Evolutionary conservation across 2,888 invertebrate genomes (phyloP), one percentile per base, ranked within the genome.

Genomic region (Xylophagus ater): DNA sequence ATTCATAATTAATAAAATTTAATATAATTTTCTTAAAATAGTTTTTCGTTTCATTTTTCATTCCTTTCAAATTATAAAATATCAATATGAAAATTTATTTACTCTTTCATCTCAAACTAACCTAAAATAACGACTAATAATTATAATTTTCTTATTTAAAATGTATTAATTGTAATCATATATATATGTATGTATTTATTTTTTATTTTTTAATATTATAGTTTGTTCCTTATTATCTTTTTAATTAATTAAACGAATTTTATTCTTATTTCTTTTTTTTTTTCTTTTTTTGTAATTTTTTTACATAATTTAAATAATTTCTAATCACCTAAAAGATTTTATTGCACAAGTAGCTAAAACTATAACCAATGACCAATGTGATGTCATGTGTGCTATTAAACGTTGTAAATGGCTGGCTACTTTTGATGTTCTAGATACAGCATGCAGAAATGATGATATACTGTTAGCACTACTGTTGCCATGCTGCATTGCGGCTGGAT

Each of bases 401-500:
- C 41, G 32, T 29, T 41, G 38, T 36, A 44, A 44, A 44, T 44
- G 39, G 28, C 44, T 38, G 33, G 37, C 40, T 26, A 34, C 40
- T 34, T 37, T 36, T 45, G 43, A 43, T 34, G 41, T 43, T 28
- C 45, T 43, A 18, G 37, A 32, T 34, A 41, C 41, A 23, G 49
- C 47, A 41, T 52, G 53, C 46, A 53, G 45, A 42, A 53, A 49
- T 43, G 49, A 46, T 47, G 51, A 51, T 38, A 56, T 47, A 44
- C 52, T 52, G 54, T 55, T 58, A 47, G 62, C 60, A 49, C 59
- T 64, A 52, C 61, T 62, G 51, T 64, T 63, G 47, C 64, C 65
- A 50, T 65, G 65, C 52, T 76, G 76, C 75, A 76, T 76, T 34
- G 76, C 76, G 7, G 76, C 76, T 47, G 75, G 76, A 49, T 75